Evolutionary conservation across 1,140 invertebrate species (phyloP), one percentile per base, ranked within the genome.

Genomic region (Panulirus ornatus): DNA sequence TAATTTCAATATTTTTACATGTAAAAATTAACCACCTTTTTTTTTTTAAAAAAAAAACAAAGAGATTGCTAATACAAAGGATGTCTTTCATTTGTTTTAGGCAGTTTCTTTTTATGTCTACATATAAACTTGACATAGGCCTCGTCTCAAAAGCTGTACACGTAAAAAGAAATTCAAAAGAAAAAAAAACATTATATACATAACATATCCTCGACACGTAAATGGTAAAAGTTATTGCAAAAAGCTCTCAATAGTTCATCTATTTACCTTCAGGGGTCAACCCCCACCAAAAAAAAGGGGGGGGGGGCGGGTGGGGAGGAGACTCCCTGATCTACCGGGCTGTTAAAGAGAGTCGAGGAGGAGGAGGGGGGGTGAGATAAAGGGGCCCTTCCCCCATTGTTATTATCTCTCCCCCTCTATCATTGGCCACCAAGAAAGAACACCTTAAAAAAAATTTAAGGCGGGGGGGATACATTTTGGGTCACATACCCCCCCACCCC

Each of bases 71-170:
- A n/a, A 11, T 66, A 27, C 27, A 30, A 66, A 14, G 44, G n/a
- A 30, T 11, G 1, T 66, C 58, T 30, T 66, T 6, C 58, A 66
- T 11, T 8, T 30, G 22, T 66, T 11, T 66, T 27, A 66, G 30
- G n/a, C n/a, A 66, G 58, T 66, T 66, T n/a, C 30, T 11, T 30
- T 66, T 58, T 66, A 30, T 66, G 58, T n/a, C 58, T 30, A 66
- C n/a, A n/a, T n/a, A n/a, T 66, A 30, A 27, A 11, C 27, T 5
- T 66, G n/a, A 66, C 58, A 66, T 66, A 27, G 27, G 58, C 58
- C 58, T 30, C n/a, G n/a, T 66, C 58, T 66, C 58, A n/a, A 66
- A 66, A 66, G 58, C 58, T 66, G 58, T 66, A 66, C 58, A 27
- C 5, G 16, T 58, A 22, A 58, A 14, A 66, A n/a, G n/a, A n/a